Conservation (phyloP, 1,140 invertebrate species). For the Brachionus sp. region DNA sequence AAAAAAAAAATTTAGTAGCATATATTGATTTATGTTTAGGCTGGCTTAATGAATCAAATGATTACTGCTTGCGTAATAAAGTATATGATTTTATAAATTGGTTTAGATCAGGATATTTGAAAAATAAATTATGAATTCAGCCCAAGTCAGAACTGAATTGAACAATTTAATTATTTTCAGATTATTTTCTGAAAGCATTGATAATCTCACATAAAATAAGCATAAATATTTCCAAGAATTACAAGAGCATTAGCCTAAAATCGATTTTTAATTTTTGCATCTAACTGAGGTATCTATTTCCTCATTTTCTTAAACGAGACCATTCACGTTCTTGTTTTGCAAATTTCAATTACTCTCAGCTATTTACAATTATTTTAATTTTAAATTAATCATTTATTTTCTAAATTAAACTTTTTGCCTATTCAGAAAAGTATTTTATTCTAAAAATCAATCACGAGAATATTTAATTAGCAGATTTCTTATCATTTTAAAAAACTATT, state of each 20-base stretch:
- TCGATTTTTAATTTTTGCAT: background rate
- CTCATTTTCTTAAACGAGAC: background rate
- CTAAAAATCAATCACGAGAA: too few relatives aligned
- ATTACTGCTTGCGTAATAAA: background rate
- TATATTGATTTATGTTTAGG: background rate
- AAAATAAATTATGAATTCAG: conserved; percentile 30
- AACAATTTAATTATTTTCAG: background rate
- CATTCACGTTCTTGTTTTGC: too few relatives aligned
- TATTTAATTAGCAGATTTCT: too few relatives aligned
- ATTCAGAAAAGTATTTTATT: too few relatives aligned
- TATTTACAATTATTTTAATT: too few relatives aligned
- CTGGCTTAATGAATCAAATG: background rate
- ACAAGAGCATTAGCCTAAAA: background rate
- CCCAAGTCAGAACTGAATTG: background rate
- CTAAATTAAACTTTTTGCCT: too few relatives aligned
- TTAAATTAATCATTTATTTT: too few relatives aligned
- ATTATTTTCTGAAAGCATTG: background rate
- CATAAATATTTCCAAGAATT: background rate
- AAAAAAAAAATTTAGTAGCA: background rate
- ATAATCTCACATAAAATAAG: conserved; percentile 2
- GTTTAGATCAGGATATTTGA: background rate
- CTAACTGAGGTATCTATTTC: background rate
- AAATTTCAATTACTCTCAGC: background rate
- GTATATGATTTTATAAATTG: background rate
- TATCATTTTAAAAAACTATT: too few relatives aligned